Evolutionary conservation across 2,797 vertebrate genomes (phyloP).

Genomic region (Monodelphis domestica): DNA sequence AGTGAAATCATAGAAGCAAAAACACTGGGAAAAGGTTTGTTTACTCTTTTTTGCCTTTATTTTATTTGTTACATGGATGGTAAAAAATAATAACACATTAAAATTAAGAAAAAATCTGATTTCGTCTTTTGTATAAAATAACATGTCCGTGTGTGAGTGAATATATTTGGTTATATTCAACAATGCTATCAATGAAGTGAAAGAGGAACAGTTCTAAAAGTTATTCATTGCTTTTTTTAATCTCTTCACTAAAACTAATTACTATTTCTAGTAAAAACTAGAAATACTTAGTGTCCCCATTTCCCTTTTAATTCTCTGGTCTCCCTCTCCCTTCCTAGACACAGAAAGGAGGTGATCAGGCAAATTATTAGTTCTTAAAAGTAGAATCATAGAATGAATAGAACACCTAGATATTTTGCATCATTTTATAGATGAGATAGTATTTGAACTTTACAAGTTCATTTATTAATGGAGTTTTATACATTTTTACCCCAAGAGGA

Average conservation of each 20-base stretch:
- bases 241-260: not conserved
- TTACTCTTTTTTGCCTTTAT: not conserved
- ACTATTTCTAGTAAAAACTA: not conserved
- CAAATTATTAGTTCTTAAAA: not conserved
- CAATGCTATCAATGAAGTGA: not conserved
- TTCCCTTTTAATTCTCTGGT: not conserved
- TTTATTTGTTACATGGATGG: not conserved
- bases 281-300: not conserved
- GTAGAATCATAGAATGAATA: not conserved
- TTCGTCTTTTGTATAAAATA: not conserved
- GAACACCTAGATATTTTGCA: not conserved
- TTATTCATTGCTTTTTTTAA: not conserved
- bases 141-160: not conserved
- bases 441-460: not conserved
- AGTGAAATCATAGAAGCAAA: slow-evolving; percentile 99
- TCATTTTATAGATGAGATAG: not conserved
- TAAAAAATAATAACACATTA: not conserved
- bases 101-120: not conserved
- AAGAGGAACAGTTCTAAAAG: not conserved
- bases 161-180: not conserved
- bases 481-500: not conserved
- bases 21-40: slow-evolving; percentile 96
- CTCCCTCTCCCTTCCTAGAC: not conserved
- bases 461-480: not conserved
- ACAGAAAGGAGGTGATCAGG: not conserved